Base-by-base conservation (phyloP, 2,888 invertebrate species). In the Euzophera pinguis region DNA sequence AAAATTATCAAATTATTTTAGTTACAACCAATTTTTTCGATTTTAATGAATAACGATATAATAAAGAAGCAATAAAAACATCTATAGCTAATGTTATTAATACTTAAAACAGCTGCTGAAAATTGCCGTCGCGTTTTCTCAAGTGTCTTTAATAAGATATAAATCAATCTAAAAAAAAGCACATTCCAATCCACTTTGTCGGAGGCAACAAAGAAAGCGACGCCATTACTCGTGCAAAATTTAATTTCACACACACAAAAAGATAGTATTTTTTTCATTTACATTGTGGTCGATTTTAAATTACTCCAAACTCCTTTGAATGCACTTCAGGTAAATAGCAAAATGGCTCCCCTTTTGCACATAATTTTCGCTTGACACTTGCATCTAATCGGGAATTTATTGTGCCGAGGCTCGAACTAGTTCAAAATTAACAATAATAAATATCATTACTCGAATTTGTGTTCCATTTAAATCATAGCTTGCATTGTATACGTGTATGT, bases 371-470 rank as follows among this genome's bases (percentile, higher is more conserved):
- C 62, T 59, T 77, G 80, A 81, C 79, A 79, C 75, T 84, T 81
- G 80, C 74, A 80, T 76, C 85, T 87, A 90, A 89, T 90, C 87
- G 85, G 63, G 79, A 85, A 90, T 89, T 89, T 90, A 90, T 89
- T 83, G 75, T 81, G 75, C 68, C 65, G 65, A 82, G 90, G 89
- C 88, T 74, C 61, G 68, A 63, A 68, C 75, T 82, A 69, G 76
- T 88, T 78, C 67, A 73, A 84, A 45, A 84, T 84, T 87, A 84
- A 89, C 86, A 87, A 87, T 83, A 79, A 71, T 79, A 80, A 80
- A 68, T 87, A 83, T 85, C 85, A 83, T 84, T 81, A 82, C 73
- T 65, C 68, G 81, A 69, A 78, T 78, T 76, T 75, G 71, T 72
- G 71, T 67, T 66, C 63, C 65, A 70, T 73, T 72, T 83, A 82